Base-by-base conservation (phyloP, 2,888 invertebrate genomes). In the Cacoxenus indagator region DNA sequence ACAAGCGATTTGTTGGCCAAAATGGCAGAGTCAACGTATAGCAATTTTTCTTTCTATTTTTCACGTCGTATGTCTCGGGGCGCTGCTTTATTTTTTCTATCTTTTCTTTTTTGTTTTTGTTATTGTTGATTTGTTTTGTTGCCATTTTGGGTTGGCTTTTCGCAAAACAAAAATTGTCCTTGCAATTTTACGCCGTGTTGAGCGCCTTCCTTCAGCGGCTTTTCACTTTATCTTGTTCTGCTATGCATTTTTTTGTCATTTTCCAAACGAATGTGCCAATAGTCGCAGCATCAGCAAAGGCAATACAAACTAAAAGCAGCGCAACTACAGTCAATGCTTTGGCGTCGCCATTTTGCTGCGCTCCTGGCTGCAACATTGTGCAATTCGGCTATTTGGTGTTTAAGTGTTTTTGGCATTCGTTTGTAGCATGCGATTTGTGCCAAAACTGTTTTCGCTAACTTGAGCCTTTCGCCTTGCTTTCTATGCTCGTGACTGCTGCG, bases 141-240 rank as follows among this genome's bases (percentile, higher is more conserved):
- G n/a, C n/a, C n/a, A n/a, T n/a, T n/a, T n/a, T n/a, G n/a, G n/a
- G n/a, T n/a, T n/a, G n/a, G n/a, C n/a, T n/a, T n/a, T n/a, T n/a
- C n/a, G n/a, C n/a, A n/a, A n/a, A 64, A 64, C 1, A 43, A 24
- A 62, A 43, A 45, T 45, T 17, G 45, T 68, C 59, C 65, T 54
- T 76, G 77, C 82, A 81, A 83, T 83, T 81, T 81, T 78, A 76
- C 78, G 77, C 75, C 77, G 78, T 75, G 73, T 82, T 79, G 81
- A 45, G 19, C 14, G 43, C 5, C 24, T 45, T 62, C 24, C 24
- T 45, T 24, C 31, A 8, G n/a, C n/a, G 14, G 8, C 9, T 57
- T 27, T 57, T 57, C 29, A 17, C 6, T 57, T 14, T 27, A 0
- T 26, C 17, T 19, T 26, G 19, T 3, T 3, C 19, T 54, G 54